Conservation (phyloP, 2,113 vertebrate species). For the Sceloporus tristichus region DNA sequence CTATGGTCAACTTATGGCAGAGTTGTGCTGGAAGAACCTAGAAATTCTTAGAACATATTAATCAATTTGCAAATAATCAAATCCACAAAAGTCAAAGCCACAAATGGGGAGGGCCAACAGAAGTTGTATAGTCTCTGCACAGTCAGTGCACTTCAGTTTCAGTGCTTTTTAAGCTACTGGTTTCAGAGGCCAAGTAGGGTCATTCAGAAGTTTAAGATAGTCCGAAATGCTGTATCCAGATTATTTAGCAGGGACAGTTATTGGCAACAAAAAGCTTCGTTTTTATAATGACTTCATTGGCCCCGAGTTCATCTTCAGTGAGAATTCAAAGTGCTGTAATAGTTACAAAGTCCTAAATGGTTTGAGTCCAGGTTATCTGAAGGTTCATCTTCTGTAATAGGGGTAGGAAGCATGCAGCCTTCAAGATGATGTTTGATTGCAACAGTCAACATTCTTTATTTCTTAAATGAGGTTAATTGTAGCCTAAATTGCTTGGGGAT, state of each 20-base stretch:
- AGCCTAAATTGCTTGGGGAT: background rate
- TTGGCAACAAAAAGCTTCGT: background rate
- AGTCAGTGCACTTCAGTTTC: background rate
- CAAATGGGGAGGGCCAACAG: too few species aligned
- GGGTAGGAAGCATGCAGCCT: background rate
- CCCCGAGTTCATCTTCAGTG: background rate
- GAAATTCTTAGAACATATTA: too few species aligned
- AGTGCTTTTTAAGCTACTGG: background rate
- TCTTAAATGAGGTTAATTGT: background rate
- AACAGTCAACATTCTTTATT: background rate
- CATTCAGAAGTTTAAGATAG: background rate
- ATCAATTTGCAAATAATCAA: too few species aligned
- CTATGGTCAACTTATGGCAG: too few species aligned
- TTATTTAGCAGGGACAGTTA: background rate
- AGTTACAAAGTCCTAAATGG: background rate
- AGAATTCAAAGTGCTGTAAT: background rate
- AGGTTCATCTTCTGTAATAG: too few species aligned
- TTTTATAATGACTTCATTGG: background rate
- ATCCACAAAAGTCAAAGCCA: too few species aligned
- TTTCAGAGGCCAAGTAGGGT: too few species aligned
- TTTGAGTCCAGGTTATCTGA: background rate
- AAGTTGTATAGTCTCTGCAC: too few species aligned
- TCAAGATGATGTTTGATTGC: background rate
- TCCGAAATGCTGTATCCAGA: background rate
- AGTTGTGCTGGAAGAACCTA: too few species aligned